Evolutionary conservation across 1,140 invertebrate genomes (phyloP), one percentile per base, ranked within the genome.

Genomic region (Leptinotarsa undecemlineata): DNA sequence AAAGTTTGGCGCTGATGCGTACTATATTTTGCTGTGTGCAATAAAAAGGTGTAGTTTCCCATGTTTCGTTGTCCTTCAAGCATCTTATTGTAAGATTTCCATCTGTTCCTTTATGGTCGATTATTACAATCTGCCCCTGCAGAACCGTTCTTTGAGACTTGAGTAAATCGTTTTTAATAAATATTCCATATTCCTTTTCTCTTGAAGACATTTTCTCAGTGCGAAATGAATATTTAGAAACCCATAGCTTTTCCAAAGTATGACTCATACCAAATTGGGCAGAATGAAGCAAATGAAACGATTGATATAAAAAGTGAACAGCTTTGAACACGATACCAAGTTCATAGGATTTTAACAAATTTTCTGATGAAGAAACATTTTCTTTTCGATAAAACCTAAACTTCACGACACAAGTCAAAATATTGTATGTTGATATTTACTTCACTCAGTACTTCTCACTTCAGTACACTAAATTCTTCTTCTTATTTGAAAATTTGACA

Each of bases 81-180:
- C 84, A 79, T 57, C 80, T 75, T 42, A 85, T 73, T 21, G 64
- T 68, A 47, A 81, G 68, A 33, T 76, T 72, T 19, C 72, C 67
- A 11, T 81, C 76, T 21, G 51, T 74, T 6, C 81, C 51, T n/a
- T 75, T 69, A 11, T 51, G 75, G 57, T 82, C 79, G 23, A 85
- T 81, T 64, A 82, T 82, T 17, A 83, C 78, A 60, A 85, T 81
- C 51, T 83, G 80, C 3, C 84, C 84, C 26, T 84, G 48, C 2
- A 84, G 74, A 11, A 76, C 78, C 4, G 82, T 84, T 70, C 81
- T 74, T 17, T 73, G 48, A 26, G 76, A 63, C 14, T 74, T 72
- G 66, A 63, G 60, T 13, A 83, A 15, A 21, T 78, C 77, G 74
- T 82, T 83, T 26, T 76, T 61, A 14, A 77, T 72, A 33, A 82